These are phyloP conservation scores for Stenodera caucasica DNA, from an alignment of 2,888 invertebrate species.

Conservation along the genomic window DNA sequence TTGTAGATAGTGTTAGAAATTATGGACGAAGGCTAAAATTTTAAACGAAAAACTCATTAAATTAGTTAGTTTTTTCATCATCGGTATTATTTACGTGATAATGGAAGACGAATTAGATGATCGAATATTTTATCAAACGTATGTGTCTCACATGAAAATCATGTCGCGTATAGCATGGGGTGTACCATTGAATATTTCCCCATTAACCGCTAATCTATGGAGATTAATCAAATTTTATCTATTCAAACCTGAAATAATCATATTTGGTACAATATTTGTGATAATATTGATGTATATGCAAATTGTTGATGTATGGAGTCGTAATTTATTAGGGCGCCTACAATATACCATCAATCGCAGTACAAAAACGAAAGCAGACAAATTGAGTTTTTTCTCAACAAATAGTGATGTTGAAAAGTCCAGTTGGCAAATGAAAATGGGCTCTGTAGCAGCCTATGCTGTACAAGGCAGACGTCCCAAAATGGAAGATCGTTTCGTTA, in stretches of 20 bases:
- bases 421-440: constrained; percentile 77
- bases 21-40: constrained; percentile 13
- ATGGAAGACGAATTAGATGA: constrained; percentile 95
- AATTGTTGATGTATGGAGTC: constrained; percentile 82
- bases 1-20: constrained; percentile 15
- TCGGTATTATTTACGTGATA: constrained; percentile 20
- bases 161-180: constrained; percentile 79
- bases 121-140: constrained; percentile 84
- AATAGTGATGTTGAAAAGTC: constrained; percentile 59
- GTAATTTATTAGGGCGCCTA: constrained; percentile 65
- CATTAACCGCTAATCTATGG: constrained; percentile 71
- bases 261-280: constrained; percentile 71
- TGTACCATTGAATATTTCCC: constrained; percentile 67
- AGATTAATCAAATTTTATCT: constrained; percentile 76
- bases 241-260: constrained; percentile 77
- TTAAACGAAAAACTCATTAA: constrained; percentile 14
- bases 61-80: not conserved
- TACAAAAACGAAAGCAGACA: constrained; percentile 59
- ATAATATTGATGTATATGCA: constrained; percentile 79
- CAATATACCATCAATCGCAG: constrained; percentile 67
- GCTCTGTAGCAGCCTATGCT: constrained; percentile 82
- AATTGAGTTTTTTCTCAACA: constrained; percentile 61
- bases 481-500: constrained; percentile 94
- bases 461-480: constrained; percentile 86
- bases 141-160: constrained; percentile 83